Evolutionary conservation across 2,888 invertebrate genomes (phyloP).

Genomic region (Drosophila neutralis): DNA sequence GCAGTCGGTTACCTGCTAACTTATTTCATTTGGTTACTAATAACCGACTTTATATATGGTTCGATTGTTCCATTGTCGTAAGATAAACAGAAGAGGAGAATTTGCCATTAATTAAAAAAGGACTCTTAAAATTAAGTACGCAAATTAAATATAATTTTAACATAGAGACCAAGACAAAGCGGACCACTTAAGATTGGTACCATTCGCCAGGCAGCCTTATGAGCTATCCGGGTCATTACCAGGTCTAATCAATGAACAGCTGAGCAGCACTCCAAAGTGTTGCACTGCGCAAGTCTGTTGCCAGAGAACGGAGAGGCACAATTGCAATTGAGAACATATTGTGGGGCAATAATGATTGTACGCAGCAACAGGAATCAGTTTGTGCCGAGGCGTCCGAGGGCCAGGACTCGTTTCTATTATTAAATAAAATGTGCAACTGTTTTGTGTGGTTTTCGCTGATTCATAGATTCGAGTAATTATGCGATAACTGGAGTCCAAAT

Average conservation of each 20-base stretch:
- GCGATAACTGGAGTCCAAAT: slow-evolving; percentile 22
- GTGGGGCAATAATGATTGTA: slow-evolving; percentile 9
- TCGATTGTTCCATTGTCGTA: background rate
- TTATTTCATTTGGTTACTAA: background rate
- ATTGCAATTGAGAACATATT: slow-evolving; percentile 13
- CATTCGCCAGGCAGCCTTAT: background rate
- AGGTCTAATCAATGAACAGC: slow-evolving; percentile 40
- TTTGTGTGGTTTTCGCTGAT: slow-evolving; percentile 5
- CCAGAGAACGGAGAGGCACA: slow-evolving; percentile 10
- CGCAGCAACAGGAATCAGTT: slow-evolving; percentile 75
- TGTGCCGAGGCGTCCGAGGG: slow-evolving; percentile 53
- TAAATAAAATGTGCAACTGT: slow-evolving; percentile 1
- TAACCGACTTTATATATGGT: background rate
- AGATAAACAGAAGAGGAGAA: background rate
- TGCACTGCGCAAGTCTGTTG: slow-evolving; percentile 58
- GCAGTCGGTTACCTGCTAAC: background rate
- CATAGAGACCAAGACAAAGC: background rate
- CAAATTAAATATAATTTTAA: background rate
- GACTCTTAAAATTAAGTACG: background rate
- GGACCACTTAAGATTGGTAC: background rate
- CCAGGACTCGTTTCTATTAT: slow-evolving; percentile 26
- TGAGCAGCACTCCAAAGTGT: slow-evolving; percentile 41
- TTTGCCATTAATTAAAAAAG: background rate
- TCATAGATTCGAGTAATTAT: slow-evolving; percentile 28
- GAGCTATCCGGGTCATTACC: background rate